phyloP scores from a whole-genome alignment of 2,113 vertebrate species.

The Melanotaenia duboulayi region DNA sequence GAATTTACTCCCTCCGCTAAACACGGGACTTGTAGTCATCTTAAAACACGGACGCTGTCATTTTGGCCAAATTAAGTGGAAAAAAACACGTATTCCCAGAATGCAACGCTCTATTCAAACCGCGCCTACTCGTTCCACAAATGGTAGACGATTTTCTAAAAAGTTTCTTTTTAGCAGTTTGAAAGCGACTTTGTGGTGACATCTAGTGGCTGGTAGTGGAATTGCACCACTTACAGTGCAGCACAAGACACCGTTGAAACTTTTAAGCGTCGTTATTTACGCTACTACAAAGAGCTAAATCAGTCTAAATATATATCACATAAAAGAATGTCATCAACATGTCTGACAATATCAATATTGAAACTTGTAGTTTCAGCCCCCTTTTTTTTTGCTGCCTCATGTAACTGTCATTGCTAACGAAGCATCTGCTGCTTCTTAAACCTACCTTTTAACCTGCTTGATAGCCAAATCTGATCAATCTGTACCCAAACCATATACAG shows the following conservation, averaged over 20 bases:
- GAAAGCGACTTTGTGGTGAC: not conserved
- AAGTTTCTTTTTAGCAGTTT: not conserved
- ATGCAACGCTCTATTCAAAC: slow-evolving; percentile 29
- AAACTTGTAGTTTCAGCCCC: too few species aligned
- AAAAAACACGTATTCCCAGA: slow-evolving; percentile 60
- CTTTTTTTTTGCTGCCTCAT: too few species aligned
- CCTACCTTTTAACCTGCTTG: too few species aligned
- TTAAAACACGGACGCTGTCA: accelerated
- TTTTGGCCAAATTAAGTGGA: accelerated
- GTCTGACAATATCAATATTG: too few species aligned
- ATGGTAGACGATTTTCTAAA: slow-evolving; percentile 47
- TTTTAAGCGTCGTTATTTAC: too few species aligned
- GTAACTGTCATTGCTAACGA: too few species aligned
- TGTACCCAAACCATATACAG: not conserved
- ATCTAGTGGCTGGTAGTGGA: not conserved
- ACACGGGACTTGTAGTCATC: slow-evolving; percentile 73
- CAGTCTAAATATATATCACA: not conserved
- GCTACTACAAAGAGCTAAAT: too few species aligned
- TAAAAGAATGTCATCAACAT: not conserved
- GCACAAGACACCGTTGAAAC: not conserved
- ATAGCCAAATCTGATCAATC: not conserved
- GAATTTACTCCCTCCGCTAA: accelerated
- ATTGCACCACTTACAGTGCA: not conserved
- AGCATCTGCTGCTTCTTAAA: too few species aligned
- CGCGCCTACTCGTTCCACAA: slow-evolving; percentile 50